Base-by-base conservation (phyloP, 2,113 vertebrate species). In the Chrysochloris asiatica region DNA sequence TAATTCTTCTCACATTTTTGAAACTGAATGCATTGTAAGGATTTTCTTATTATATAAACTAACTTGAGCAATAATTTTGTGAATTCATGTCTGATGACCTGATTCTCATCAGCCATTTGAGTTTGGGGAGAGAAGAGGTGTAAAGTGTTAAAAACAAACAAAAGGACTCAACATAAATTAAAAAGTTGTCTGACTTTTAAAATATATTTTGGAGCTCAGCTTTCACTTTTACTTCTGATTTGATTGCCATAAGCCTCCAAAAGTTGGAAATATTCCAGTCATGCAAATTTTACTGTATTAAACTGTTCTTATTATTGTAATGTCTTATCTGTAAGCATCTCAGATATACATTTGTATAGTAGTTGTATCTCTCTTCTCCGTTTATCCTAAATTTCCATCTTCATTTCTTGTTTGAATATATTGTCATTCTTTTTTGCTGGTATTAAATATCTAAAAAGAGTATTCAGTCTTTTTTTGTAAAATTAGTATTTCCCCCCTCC, bases 1-100 rank as follows among this genome's bases (percentile, higher is more conserved):
- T 52, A 47, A 76, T 82, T 87, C 82, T 59, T 47, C 38, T 76
- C 7, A 52, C 24, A 14, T 90, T 61, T 90, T 83, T 28, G 61
- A 78, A 90, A 79, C 52, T 73, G 17, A 28, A 72, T 76, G 50
- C 4, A 76, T 61, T 94, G 72, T 83, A 38, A 78, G 80, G 24
- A 22, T 77, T 82, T 87, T 85, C 69, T 65, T 88, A 28, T 47
- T 90, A 13, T 59, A 48, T 22, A 47, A 65, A 83, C 36, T 69
- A 50, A 69, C 50, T 77, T 83, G 26, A 86, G 28, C 22, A 77
- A 26, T 52, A 45, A 8, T 77, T 83, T 90, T 73, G 9, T 83
- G 41, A 86, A 22, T 56, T 26, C 56, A 22, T 83, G 28, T 86
- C 83, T 90, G 22, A 6, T 86, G 33, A 3, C n/a, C 41, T 83